phyloP scores from a whole-genome alignment of 2,113 vertebrate genomes.

The Pollachius pollachius region DNA sequence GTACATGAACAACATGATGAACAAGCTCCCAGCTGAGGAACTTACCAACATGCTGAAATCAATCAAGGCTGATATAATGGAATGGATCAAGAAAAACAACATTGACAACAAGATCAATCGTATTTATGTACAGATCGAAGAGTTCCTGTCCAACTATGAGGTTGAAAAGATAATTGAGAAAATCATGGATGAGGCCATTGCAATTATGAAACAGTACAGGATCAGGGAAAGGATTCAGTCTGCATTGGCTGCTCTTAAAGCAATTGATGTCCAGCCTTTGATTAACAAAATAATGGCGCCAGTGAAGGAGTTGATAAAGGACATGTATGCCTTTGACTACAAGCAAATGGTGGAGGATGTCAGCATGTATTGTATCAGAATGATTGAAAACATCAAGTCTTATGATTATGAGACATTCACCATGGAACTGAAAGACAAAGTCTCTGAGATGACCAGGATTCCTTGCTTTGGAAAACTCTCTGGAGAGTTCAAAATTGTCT shows the following conservation, averaged over 20 bases:
- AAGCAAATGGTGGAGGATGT: slow-evolving; percentile 76
- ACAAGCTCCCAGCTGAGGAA: slow-evolving; percentile 69
- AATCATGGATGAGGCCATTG: slow-evolving; percentile 78
- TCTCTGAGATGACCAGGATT: slow-evolving; percentile 70
- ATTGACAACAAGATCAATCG: slow-evolving; percentile 72
- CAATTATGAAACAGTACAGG: slow-evolving; percentile 77
- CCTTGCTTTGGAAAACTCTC: slow-evolving; percentile 87
- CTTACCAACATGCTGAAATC: slow-evolving; percentile 70
- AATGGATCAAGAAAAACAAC: slow-evolving; percentile 73
- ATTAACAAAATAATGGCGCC: slow-evolving; percentile 67
- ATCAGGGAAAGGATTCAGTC: slow-evolving; percentile 78
- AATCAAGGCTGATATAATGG: slow-evolving; percentile 69
- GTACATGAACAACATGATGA: slow-evolving; percentile 63
- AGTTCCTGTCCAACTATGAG: slow-evolving; percentile 77
- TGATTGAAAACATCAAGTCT: slow-evolving; percentile 73
- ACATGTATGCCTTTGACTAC: slow-evolving; percentile 78
- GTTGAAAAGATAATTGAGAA: slow-evolving; percentile 75
- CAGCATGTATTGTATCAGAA: slow-evolving; percentile 71
- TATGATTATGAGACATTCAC: slow-evolving; percentile 84
- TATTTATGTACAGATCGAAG: slow-evolving; percentile 62
- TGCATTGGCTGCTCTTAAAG: slow-evolving; percentile 64
- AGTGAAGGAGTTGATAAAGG: slow-evolving; percentile 68
- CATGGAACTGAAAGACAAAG: slow-evolving; percentile 73
- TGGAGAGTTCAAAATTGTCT: slow-evolving; percentile 76
- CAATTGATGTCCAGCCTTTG: slow-evolving; percentile 70